phyloP scores from a whole-genome alignment of 2,113 vertebrate species.

The Chauna torquata region DNA sequence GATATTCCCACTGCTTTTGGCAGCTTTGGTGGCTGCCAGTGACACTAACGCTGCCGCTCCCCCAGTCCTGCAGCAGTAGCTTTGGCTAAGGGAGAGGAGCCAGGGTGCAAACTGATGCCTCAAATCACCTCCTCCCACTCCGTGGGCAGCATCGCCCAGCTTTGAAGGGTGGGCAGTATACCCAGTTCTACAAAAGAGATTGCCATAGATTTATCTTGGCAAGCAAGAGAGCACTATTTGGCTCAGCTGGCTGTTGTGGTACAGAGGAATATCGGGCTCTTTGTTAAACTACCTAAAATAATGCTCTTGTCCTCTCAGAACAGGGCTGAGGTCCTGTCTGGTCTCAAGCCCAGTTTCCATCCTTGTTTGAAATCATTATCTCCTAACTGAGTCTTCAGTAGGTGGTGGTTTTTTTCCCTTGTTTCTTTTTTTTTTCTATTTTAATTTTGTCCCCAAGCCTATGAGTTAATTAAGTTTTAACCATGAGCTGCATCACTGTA shows the following conservation, averaged over 20 bases:
- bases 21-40: not conserved
- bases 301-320: not conserved
- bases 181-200: not conserved
- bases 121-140: not conserved
- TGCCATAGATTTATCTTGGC: not conserved
- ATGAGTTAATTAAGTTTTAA: constrained; percentile 59
- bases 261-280: not conserved
- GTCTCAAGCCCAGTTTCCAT: constrained; percentile 1
- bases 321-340: not conserved
- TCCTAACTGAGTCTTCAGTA: not conserved
- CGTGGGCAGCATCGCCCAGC: not conserved
- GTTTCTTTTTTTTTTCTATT: not conserved
- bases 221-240: not conserved
- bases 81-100: not conserved
- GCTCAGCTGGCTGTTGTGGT: not conserved
- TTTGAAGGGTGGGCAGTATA: not conserved
- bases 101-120: not conserved
- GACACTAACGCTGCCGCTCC: not conserved
- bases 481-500: constrained; percentile 27
- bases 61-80: not conserved
- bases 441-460: constrained; percentile 1
- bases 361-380: not conserved
- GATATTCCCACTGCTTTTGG: not conserved
- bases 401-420: not conserved
- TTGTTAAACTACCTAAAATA: not conserved